phyloP scores from a whole-genome alignment of 2,113 vertebrate species.

The Pluvialis apricaria region DNA sequence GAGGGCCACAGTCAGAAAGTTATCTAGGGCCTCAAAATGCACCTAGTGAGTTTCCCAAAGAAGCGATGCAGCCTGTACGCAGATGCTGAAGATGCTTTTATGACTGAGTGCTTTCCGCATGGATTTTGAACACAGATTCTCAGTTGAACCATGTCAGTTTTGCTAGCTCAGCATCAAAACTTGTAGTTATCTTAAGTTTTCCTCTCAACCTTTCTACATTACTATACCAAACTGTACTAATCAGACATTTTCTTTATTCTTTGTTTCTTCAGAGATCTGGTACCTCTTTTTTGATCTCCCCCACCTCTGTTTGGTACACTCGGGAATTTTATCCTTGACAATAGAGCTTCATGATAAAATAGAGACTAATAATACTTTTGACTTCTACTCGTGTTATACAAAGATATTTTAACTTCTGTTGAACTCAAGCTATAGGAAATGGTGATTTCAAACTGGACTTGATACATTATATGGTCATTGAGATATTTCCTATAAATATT shows the following conservation, averaged over 20 bases:
- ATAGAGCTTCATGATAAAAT: not conserved
- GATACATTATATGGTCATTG: not conserved
- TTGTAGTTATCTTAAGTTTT: not conserved
- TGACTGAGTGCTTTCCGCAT: not conserved
- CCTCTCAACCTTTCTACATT: not conserved
- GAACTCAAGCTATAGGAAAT: constrained; percentile 44
- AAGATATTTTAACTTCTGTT: constrained; percentile 46
- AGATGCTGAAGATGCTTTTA: not conserved
- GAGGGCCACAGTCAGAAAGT: not conserved
- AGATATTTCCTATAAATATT: not conserved
- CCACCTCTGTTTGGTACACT: not conserved
- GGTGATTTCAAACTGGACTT: not conserved
- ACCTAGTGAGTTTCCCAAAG: not conserved
- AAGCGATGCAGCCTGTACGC: not conserved
- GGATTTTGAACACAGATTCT: not conserved
- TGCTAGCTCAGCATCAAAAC: not conserved
- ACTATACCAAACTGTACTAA: not conserved
- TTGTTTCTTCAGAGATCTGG: not conserved
- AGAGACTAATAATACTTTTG: not conserved
- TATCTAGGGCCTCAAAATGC: not conserved
- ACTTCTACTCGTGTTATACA: not conserved
- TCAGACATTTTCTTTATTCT: not conserved
- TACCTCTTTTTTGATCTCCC: not conserved
- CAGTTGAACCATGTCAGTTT: not conserved
- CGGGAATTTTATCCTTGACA: not conserved